Conservation (phyloP, 2,888 invertebrate genomes). For the Anorthoa munda region DNA sequence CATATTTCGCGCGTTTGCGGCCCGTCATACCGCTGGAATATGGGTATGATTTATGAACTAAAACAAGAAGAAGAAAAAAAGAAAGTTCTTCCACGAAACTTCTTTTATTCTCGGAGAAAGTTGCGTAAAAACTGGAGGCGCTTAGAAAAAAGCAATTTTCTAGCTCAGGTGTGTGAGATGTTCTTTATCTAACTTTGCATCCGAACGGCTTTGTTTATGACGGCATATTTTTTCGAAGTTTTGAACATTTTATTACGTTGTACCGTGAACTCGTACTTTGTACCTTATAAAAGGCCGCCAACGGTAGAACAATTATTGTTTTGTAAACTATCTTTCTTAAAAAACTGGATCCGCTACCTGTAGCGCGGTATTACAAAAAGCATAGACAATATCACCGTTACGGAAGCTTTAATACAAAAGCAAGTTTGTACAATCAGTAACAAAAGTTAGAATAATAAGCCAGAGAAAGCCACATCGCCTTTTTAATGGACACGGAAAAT, state of each 20-base stretch:
- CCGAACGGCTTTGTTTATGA: constrained; percentile 90
- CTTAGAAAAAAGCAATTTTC: constrained; percentile 91
- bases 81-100: constrained; percentile 89
- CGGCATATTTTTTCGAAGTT: constrained; percentile 89
- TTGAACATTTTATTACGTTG: constrained; percentile 89
- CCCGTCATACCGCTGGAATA: constrained; percentile 82
- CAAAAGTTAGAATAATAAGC: constrained; percentile 81
- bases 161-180: constrained; percentile 91
- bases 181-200: constrained; percentile 91
- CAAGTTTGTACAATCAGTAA: constrained; percentile 67
- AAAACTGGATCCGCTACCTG: constrained; percentile 83
- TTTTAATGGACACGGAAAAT: constrained; percentile 90
- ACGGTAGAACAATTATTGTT: constrained; percentile 83
- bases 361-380: constrained; percentile 72
- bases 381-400: constrained; percentile 61
- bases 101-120: constrained; percentile 90
- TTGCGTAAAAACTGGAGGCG: constrained; percentile 90
- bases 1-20: constrained; percentile 83
- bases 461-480: constrained; percentile 84
- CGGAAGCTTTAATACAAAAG: constrained; percentile 62
- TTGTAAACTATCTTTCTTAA: constrained; percentile 78
- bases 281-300: constrained; percentile 80
- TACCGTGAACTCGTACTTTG: constrained; percentile 83
- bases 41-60: constrained; percentile 84
- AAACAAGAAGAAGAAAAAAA: constrained; percentile 80